Evolutionary conservation across 2,113 vertebrate genomes (phyloP), one percentile per base, ranked within the genome.

Genomic region (Corythoichthys haematopterus): DNA sequence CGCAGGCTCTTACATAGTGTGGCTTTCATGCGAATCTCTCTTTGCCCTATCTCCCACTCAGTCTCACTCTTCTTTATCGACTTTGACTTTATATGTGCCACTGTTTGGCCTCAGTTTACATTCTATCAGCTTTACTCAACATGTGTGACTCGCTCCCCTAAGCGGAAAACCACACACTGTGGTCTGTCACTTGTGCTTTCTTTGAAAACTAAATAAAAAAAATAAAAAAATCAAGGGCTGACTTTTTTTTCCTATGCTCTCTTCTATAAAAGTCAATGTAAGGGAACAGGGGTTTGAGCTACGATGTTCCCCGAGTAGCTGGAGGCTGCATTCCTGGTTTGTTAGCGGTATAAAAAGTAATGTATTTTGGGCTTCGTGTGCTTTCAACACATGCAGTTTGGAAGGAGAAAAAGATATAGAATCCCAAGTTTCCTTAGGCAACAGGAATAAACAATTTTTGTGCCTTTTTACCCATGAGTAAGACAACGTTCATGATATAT

Each of bases 11-110:
- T 51, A 33, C 15, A 2, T 51, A 48, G 4, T 52, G 53, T 55
- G 62, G 5, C 57, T 81, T 76, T 68, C 57, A 65, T 71, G 57
- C 52, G 16, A 51, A 64, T 57, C 64, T 52, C n/a, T 70, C 63
- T 69, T 1, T 1, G 6, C 37, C 43, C 52, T 38, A 66, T 60
- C 61, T 58, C 66, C 60, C 15, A 1, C 35, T 66, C 28, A 6
- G 52, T 69, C 33, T 71, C 50, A 8, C 13, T 20, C 3, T 79
- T 58, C 40, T 57, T 50, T 33, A 77, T 64, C 76, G 69, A 81
- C 65, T 75, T 60, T 76, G 69, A 82, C 65, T 70, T 52, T 56
- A 47, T 45, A 56, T 36, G 55, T 15, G 37, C 66, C 15, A 10
- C 14, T 35, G 35, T 68, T 52, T 60, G 40, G 43, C 59, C 64